Percentiles rank a stretch among this genome's conserved stretches.
Evolutionary conservation across 2,888 invertebrate species (phyloP).

Genomic region (Coenonympha arcania): DNA sequence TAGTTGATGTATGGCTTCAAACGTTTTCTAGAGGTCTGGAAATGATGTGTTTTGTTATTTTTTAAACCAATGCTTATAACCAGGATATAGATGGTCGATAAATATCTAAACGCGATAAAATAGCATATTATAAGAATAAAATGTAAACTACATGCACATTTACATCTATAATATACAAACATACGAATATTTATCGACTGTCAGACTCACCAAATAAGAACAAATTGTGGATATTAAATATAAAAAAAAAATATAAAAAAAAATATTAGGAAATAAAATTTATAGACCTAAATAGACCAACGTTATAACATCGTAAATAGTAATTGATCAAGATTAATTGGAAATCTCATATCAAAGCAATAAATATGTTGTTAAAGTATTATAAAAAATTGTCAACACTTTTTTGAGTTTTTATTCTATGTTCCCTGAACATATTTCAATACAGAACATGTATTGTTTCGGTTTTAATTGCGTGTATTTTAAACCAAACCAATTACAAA

Average conservation of each 20-base stretch:
- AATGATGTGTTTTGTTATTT: too few species aligned
- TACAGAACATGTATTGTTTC: not conserved
- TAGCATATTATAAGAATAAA: too few species aligned
- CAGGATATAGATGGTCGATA: too few species aligned
- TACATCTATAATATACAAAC: too few species aligned
- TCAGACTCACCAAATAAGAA: not conserved
- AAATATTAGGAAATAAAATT: not conserved
- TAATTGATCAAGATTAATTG: slow-evolving; percentile 1
- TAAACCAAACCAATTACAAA: not conserved
- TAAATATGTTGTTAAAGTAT: slow-evolving; percentile 16
- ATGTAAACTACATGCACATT: too few species aligned
- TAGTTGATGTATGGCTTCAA: too few species aligned
- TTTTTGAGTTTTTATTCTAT: slow-evolving; percentile 1
- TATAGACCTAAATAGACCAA: not conserved
- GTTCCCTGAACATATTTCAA: slow-evolving; percentile 7
- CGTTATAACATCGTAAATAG: not conserved
- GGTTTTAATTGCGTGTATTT: too few species aligned
- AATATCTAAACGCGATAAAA: too few species aligned
- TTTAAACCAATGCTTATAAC: too few species aligned
- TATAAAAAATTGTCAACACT: slow-evolving; percentile 9
- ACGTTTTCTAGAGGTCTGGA: too few species aligned
- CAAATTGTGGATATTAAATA: slow-evolving; percentile 11
- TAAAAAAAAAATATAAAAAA: not conserved
- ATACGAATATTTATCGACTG: not conserved
- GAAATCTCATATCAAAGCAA: slow-evolving; percentile 21